Conservation (phyloP, 2,888 invertebrate genomes). For the Agonopterix alstromeriana region DNA sequence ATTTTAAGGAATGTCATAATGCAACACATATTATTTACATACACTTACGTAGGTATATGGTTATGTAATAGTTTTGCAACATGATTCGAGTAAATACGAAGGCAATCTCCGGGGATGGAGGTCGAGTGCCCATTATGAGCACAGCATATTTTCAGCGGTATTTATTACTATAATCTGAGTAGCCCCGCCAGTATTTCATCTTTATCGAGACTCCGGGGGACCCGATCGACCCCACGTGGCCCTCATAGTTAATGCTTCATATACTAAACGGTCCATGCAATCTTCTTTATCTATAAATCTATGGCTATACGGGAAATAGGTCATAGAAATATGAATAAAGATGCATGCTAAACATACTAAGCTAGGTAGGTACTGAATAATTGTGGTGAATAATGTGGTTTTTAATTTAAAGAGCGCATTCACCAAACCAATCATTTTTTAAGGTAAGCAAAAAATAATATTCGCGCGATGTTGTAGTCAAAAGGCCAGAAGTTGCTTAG, state of each 20-base stretch:
- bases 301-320: neutral
- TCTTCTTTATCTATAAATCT: neutral
- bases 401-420: no score
- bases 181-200: slow-evolving; percentile 35
- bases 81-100: slow-evolving; percentile 1
- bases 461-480: no score
- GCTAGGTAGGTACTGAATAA: no score
- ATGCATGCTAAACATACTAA: no score
- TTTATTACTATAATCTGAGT: slow-evolving; percentile 45
- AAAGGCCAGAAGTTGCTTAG: no score
- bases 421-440: no score
- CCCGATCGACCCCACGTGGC: slow-evolving; percentile 32
- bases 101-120: slow-evolving; percentile 6
- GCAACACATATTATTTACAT: no score
- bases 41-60: no score
- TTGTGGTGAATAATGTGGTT: no score
- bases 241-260: slow-evolving; percentile 12
- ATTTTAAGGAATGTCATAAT: no score
- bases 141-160: slow-evolving; percentile 39
- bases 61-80: neutral
- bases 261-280: slow-evolving; percentile 10
- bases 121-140: slow-evolving; percentile 25
- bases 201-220: slow-evolving; percentile 35
- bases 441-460: no score
- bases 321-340: no score